These are phyloP conservation scores for Melikaiella ostensackeni DNA, from an alignment of 2,888 invertebrate species.

Conservation along the genomic window DNA sequence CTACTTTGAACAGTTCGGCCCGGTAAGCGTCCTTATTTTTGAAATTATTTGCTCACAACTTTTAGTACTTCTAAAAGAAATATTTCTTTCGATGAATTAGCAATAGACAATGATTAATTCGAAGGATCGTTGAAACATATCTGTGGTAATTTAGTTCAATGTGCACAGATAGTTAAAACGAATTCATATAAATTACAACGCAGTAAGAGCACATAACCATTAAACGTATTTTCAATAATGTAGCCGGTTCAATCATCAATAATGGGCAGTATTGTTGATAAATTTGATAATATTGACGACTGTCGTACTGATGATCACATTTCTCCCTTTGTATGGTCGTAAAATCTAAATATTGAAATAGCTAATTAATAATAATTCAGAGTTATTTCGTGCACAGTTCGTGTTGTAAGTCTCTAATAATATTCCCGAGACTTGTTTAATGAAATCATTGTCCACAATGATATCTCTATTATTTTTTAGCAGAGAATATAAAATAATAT, in stretches of 20 bases:
- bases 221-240: background rate
- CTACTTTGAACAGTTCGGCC: slow-evolving; percentile 99
- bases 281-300: background rate
- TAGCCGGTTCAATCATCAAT: background rate
- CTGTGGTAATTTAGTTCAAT: background rate
- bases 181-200: slow-evolving; percentile 4
- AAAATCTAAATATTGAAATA: slow-evolving; percentile 16
- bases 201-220: background rate
- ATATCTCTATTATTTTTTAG: too few species aligned
- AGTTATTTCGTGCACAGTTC: background rate
- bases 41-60: background rate
- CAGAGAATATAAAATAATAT: too few species aligned
- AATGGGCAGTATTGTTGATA: background rate
- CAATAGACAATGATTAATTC: background rate
- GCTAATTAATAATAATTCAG: background rate
- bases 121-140: background rate
- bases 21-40: slow-evolving; percentile 86
- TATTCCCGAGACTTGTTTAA: background rate
- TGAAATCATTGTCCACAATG: too few species aligned
- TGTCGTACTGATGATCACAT: background rate
- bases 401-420: too few species aligned
- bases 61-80: background rate
- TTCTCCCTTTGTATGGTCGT: background rate
- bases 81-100: background rate
- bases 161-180: background rate